phyloP scores from a whole-genome alignment of 1,140 invertebrate species.

The Pentalonia nigronervosa region DNA sequence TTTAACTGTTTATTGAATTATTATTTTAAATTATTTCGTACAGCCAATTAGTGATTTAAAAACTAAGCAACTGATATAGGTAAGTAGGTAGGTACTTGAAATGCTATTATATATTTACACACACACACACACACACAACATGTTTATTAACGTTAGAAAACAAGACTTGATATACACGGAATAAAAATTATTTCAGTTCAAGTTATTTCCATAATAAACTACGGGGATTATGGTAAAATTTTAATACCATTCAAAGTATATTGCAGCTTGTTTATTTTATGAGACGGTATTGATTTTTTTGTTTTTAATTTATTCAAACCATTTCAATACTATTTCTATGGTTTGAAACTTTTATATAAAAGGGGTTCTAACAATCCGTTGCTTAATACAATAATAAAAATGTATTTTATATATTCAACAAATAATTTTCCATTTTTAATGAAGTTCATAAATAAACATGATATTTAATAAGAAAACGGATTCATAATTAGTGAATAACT shows the following conservation, averaged over 20 bases:
- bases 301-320: conserved; percentile 49
- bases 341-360: conserved; percentile 35
- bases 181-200: conserved; percentile 34
- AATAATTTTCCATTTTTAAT: conserved; percentile 46
- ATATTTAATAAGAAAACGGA: conserved; percentile 41
- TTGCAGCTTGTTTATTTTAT: conserved; percentile 46
- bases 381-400: conserved; percentile 43
- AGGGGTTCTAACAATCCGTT: conserved; percentile 35
- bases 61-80: neutral
- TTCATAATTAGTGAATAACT: conserved; percentile 34
- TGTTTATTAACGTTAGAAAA: conserved; percentile 40
- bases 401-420: conserved; percentile 14
- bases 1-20: conserved; percentile 26
- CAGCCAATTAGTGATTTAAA: conserved; percentile 35
- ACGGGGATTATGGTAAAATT: conserved; percentile 47
- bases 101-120: neutral
- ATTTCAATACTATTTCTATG: conserved; percentile 43
- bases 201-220: conserved; percentile 50
- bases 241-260: conserved; percentile 50
- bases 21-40: neutral
- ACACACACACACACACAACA: neutral
- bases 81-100: neutral
- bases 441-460: conserved; percentile 42
- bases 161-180: neutral
- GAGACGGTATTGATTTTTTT: conserved; percentile 52